Evolutionary conservation across 2,888 invertebrate genomes (phyloP), one percentile per base, ranked within the genome.

Genomic region (Molanna angustata): DNA sequence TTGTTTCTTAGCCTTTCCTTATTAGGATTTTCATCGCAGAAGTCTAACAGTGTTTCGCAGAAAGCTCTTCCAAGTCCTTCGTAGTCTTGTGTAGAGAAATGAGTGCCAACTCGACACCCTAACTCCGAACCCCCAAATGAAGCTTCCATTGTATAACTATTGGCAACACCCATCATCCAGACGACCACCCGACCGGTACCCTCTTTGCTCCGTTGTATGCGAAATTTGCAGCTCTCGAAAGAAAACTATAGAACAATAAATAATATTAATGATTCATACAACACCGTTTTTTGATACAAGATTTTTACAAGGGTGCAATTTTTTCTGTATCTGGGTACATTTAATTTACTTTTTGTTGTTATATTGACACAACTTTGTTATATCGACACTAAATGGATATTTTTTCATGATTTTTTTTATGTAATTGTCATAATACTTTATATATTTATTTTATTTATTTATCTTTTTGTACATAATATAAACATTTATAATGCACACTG

Each of bases 81-180:
- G 54, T 73, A 78, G 59, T 78, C 77, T 67, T 78, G 77, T n/a
- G 84, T 84, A 19, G 84, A 85, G 67, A 94, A 95, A 69, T 95
- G 95, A 16, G 90, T 90, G 3, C 88, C 88, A 62, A 81, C 79
- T 66, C 90, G 82, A 39, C 87, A 85, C 2, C 92, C 92, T 50
- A 94, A 71, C 59, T 85, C 85, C 2, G 94, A 90, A 7, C 95
- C 96, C 45, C 92, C 93, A 69, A 95, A 91, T 0, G 95, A 94
- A 4, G 95, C 94, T 74, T 96, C 96, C 82, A 96, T 84, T 3
- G 95, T 96, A 67, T 92, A 96, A 69, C 94, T 95, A 65, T 95
- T 94, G 52, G 88, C 86, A 40, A 95, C 90, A 18, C 95, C 95
- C 80, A 95, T 83, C 80, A 94, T 89, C 94, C 94, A 95, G 64